Conservation (phyloP, 2,797 vertebrate genomes). For the Rhincodon typus region DNA sequence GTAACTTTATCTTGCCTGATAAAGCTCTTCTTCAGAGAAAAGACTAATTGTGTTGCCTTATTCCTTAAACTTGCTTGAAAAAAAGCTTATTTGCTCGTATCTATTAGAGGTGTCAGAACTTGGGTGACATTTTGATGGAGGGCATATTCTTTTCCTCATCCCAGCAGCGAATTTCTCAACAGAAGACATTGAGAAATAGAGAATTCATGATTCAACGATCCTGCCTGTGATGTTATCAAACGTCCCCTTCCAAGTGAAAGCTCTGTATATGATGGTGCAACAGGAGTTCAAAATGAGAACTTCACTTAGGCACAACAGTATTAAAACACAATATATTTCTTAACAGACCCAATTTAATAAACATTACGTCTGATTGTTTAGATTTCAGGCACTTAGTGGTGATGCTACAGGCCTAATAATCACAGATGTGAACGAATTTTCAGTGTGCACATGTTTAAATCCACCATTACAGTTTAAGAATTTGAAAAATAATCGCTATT, state of each 20-base stretch:
- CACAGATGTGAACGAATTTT: not conserved
- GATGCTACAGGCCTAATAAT: not conserved
- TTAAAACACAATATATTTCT: not conserved
- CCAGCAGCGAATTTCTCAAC: not conserved
- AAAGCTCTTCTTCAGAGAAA: not conserved
- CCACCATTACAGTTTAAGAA: not conserved
- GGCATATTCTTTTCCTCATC: no score
- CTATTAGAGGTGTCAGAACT: not conserved
- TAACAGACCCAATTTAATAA: not conserved
- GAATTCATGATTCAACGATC: not conserved
- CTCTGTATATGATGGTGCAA: not conserved
- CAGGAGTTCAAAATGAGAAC: not conserved
- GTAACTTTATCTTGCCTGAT: not conserved
- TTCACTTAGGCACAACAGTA: not conserved
- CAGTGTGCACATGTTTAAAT: not conserved
- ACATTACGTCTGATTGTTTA: conserved; percentile 40
- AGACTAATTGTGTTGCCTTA: not conserved
- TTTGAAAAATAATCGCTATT: not conserved
- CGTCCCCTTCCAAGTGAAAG: not conserved
- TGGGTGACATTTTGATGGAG: not conserved
- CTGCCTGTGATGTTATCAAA: not conserved
- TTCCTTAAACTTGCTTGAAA: not conserved
- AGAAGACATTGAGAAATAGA: not conserved
- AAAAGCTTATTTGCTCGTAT: not conserved
- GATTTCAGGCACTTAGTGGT: conserved; percentile 44